Base-by-base conservation (phyloP, 2,113 vertebrate genomes). In the Macroglossus sobrinus region DNA sequence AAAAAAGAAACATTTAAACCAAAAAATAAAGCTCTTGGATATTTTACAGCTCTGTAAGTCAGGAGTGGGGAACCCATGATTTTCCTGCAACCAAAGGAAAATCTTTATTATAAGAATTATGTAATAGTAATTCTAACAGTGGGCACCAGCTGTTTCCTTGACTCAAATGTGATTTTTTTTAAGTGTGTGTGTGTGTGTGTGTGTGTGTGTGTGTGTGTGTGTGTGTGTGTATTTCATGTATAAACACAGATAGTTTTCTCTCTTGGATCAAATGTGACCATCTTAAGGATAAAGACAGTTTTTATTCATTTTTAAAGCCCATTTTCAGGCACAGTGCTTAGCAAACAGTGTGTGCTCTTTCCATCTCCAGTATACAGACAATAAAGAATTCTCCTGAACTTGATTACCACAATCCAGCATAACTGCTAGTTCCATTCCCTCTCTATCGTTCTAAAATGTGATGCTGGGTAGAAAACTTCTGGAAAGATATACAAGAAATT, bases 11-110 rank as follows among this genome's bases (percentile, higher is more conserved):
- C 0, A 47, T 33, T 45, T 68, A 59, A 59, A 21, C 1, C 92
- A 75, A 0, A 93, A 97, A 79, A 85, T 45, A 78, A 94, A 3
- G 38, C 11, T 82, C 91, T 94, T 63, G 5, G 21, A 55, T 90
- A 93, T 84, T 93, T 82, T 90, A 90, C 19, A 93, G 78, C 18
- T 11, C 8, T 90, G n/a, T 89, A 92, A 84, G 33, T 71, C 50
- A 93, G 55, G 19, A 93, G 19, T 76, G 19, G 40, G 55, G 80
- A 95, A 97, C 92, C 45, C 35, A 92, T 50, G 33, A 50, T 50
- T 50, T 50, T 50, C 50, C 50, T 75, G 7, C 26, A 94, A 72
- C 11, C 79, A 76, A 50, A 87, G 40, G 72, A 91, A 88, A 68
- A 55, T 71, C 45, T 89, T 71, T 57, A 71, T 75, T 81, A 64